Conservation (phyloP, 2,797 vertebrate species). For the Pipistrellus pipistrellus region DNA sequence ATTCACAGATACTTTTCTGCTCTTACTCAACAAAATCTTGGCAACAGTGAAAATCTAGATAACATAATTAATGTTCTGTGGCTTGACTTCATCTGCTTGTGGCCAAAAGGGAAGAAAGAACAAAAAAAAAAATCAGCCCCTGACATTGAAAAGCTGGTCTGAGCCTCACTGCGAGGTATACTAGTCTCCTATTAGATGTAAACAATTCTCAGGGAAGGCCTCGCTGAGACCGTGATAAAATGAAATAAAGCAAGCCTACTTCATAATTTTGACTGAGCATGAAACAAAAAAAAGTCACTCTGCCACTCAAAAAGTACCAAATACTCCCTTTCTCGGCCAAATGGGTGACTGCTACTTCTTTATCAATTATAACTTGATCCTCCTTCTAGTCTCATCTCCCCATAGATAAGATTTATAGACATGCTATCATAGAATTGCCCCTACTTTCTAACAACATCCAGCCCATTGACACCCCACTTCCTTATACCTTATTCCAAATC, state of each 20-base stretch:
- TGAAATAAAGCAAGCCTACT: background rate
- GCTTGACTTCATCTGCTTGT: background rate
- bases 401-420: background rate
- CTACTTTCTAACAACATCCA: background rate
- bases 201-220: background rate
- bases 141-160: background rate
- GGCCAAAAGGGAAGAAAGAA: background rate
- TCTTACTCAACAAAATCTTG: background rate
- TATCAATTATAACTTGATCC: background rate
- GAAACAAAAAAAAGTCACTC: background rate
- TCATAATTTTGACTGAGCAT: background rate
- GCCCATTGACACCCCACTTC: background rate
- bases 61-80: background rate
- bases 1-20: background rate
- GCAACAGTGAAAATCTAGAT: conserved; percentile 15
- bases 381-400: background rate
- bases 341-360: background rate
- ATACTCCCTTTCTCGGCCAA: background rate
- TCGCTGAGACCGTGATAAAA: background rate
- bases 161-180: background rate
- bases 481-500: background rate
- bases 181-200: background rate
- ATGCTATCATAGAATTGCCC: background rate
- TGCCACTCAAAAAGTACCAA: background rate
- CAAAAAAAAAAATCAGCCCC: background rate